Base-by-base conservation (phyloP, 2,888 invertebrate genomes). In the Pemphredon lugubris region DNA sequence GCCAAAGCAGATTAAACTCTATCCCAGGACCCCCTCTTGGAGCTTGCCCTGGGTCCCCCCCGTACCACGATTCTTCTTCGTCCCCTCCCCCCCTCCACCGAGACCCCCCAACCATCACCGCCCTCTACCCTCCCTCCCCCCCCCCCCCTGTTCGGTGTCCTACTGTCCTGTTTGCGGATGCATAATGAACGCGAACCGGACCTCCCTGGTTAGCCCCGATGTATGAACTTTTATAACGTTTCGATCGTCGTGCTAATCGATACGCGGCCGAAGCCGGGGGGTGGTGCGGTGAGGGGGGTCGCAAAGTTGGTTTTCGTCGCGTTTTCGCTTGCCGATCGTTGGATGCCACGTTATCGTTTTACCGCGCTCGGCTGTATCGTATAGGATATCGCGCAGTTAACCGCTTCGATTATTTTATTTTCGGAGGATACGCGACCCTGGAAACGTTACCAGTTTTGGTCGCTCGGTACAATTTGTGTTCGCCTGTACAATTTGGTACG, bases 1-100 rank as follows among this genome's bases (percentile, higher is more conserved):
- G 84, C 85, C 82, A 83, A 86, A 86, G 85, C 88, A 84, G 86
- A 88, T 88, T 88, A 88, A 88, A 88, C 84, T 66, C 73, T 70
- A 77, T 66, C 79, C 84, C 77, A 81, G 82, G 81, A 72, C 68
- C 76, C 57, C 67, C 34, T 42, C 50, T 44, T 58, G 51, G 50
- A 13, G 64, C 50, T 18, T 59, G 40, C 39, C 39, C 21, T 44
- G 57, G 58, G 32, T 55, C 50, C 48, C 21, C 55, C 55, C 70
- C 37, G 55, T 54, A 37, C 34, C 48, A 37, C 53, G 47, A 26
- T 61, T 48, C 61, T 70, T 68, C 63, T 39, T 3, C 26, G 26
- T 7, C 26, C 26, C 26, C 26, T 26, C 7, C 55, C 11, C 7
- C n/a, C n/a, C n/a, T n/a, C n/a, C n/a, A n/a, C n/a, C n/a, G n/a